phyloP scores from a whole-genome alignment of 2,888 invertebrate genomes.

The Xestoiulus laeticollis region DNA sequence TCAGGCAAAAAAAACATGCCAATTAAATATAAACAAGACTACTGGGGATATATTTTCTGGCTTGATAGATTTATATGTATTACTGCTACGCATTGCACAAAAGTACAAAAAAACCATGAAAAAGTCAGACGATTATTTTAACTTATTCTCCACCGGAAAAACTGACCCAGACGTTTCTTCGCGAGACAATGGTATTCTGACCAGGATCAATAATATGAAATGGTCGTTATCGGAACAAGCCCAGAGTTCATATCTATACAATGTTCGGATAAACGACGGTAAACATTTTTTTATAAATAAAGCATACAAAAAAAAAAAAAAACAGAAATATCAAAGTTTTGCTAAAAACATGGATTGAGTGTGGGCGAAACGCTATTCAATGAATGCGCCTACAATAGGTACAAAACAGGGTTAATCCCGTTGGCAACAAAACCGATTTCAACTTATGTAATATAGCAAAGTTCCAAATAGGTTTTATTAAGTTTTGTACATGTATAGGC shows the following conservation, averaged over 20 bases:
- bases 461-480: neutral
- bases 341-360: neutral
- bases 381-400: neutral
- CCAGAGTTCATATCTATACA: neutral
- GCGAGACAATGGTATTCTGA: neutral
- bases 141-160: neutral
- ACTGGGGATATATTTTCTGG: neutral
- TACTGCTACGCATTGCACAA: neutral
- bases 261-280: neutral
- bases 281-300: neutral
- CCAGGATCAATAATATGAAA: conserved; percentile 33
- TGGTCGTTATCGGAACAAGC: neutral
- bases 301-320: neutral
- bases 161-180: conserved; percentile 15
- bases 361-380: neutral
- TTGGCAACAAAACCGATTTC: neutral
- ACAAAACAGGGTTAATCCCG: neutral
- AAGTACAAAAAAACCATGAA: too few relatives aligned
- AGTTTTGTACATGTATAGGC: too few relatives aligned
- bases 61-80: neutral
- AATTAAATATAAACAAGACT: neutral
- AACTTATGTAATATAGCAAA: neutral
- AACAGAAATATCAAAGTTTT: conserved; percentile 1
- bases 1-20: neutral
- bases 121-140: too few relatives aligned